phyloP scores from a whole-genome alignment of 2,797 vertebrate genomes.

The Scolopax rusticola region DNA sequence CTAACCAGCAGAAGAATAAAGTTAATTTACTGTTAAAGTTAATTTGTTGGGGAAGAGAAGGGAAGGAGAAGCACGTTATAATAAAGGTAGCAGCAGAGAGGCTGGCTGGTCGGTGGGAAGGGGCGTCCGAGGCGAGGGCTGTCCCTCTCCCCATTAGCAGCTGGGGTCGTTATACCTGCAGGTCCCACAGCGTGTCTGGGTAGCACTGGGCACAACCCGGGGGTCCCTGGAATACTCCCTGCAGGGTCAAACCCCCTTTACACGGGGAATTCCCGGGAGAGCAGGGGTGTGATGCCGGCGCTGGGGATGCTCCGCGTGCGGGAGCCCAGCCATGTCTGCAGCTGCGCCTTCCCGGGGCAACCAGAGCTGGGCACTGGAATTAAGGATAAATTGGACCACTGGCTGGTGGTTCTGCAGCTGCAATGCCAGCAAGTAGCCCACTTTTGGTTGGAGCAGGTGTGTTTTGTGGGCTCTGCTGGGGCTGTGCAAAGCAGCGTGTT shows the following conservation, averaged over 20 bases:
- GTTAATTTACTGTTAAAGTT: slow-evolving; percentile 53
- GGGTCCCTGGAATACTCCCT: rapidly evolving
- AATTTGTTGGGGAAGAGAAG: slow-evolving; percentile 44
- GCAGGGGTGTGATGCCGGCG: rapidly evolving
- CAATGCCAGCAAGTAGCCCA: neutral
- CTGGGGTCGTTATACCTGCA: rapidly evolving
- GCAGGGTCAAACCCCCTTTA: neutral
- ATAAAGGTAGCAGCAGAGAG: neutral
- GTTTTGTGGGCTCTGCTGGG: neutral
- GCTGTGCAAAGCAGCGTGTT: rapidly evolving
- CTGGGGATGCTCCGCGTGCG: neutral
- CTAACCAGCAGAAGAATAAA: slow-evolving; percentile 22
- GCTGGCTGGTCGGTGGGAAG: neutral
- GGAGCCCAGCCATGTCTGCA: neutral
- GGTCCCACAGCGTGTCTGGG: neutral
- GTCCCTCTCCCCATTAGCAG: neutral
- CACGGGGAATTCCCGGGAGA: rapidly evolving
- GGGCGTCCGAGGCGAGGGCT: rapidly evolving
- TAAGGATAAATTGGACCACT: rapidly evolving
- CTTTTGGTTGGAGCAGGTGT: rapidly evolving
- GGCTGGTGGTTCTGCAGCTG: rapidly evolving
- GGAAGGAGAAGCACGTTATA: neutral
- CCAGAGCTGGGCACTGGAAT: rapidly evolving
- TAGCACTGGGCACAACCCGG: neutral
- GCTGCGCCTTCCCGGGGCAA: rapidly evolving